phyloP scores from a whole-genome alignment of 2,113 vertebrate species.

The Coregonus clupeaformis region DNA sequence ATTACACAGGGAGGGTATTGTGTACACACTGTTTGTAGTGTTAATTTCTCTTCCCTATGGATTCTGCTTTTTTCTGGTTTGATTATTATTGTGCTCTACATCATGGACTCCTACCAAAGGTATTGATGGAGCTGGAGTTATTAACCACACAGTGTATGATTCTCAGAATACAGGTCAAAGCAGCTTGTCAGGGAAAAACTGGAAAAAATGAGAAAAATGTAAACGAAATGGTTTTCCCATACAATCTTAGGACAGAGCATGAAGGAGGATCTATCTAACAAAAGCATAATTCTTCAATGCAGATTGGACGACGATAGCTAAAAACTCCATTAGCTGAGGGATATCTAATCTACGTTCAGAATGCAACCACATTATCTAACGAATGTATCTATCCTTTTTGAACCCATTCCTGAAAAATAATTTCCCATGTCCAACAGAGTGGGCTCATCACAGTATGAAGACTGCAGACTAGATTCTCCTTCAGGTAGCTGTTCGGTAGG shows the following conservation, averaged over 20 bases:
- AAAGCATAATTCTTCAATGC: not conserved
- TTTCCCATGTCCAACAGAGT: constrained; percentile 7
- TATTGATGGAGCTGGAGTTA: constrained; percentile 21
- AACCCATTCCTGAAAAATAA: constrained; percentile 7
- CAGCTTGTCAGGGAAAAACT: not conserved
- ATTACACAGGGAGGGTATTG: constrained; percentile 18
- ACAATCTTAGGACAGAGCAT: not conserved
- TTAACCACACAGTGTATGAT: constrained; percentile 9
- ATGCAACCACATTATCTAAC: not conserved
- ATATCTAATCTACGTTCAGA: constrained; percentile 7
- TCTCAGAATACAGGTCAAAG: constrained; percentile 4
- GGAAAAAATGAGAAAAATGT: no score
- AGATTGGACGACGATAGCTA: not conserved
- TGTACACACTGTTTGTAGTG: constrained; percentile 59
- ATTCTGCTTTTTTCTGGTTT: constrained; percentile 14
- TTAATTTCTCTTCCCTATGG: constrained; percentile 58
- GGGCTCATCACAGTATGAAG: not conserved
- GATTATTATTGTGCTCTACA: constrained; percentile 19
- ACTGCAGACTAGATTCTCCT: not conserved
- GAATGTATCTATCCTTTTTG: not conserved
- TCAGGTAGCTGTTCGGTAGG: constrained; percentile 12
- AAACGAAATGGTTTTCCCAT: no score
- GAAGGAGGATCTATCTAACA: not conserved
- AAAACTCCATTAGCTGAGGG: not conserved
- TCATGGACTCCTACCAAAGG: constrained; percentile 42